Base-by-base conservation (phyloP, 2,113 vertebrate genomes). In the Crotalus tigris region DNA sequence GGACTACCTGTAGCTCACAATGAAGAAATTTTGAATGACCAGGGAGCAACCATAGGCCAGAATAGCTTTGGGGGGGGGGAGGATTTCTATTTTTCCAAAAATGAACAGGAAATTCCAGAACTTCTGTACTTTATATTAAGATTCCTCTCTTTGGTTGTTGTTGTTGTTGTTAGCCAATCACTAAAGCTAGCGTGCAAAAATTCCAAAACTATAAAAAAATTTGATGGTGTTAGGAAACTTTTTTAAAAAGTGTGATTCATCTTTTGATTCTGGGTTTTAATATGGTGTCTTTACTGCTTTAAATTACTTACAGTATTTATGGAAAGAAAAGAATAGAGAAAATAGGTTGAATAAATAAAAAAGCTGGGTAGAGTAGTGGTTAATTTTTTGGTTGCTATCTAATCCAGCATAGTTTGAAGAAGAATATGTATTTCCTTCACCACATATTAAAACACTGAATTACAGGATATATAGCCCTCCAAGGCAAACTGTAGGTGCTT, bases 201-300 rank as follows among this genome's bases (percentile, higher is more conserved):
- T 51, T 59, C 21, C 53, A 81, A 69, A 87, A 51, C 55, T 29
- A 13, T 24, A 57, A 4, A 49, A 29, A 33, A 33, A 29, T 39
- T 0, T 54, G 87, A 91, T 61, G 55, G 87, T 53, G 55, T 44
- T 0, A 0, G 3, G 17, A 85, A 26, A 1, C 0, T 0, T 21
- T 81, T 64, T 81, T 81, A 0, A 81, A 57, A 21, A 81, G 17
- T 81, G 75, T 81, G 17, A 81, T 39, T 81, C 75, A 81, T 39
- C 33, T 44, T 44, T 81, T 81, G 33, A 81, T 19, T 39, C 33
- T 81, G 75, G 33, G 6, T 7, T 90, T 24, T 0, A 15, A 1
- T 0, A 90, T 81, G 9, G 53, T 57, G 1, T 21, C 85, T 86
- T 3, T 51, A 49, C 61, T 0, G 13, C 64, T 85, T 64, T 53